Conservation (phyloP, 2,888 invertebrate species). For the Digitonthophagus gazella region DNA sequence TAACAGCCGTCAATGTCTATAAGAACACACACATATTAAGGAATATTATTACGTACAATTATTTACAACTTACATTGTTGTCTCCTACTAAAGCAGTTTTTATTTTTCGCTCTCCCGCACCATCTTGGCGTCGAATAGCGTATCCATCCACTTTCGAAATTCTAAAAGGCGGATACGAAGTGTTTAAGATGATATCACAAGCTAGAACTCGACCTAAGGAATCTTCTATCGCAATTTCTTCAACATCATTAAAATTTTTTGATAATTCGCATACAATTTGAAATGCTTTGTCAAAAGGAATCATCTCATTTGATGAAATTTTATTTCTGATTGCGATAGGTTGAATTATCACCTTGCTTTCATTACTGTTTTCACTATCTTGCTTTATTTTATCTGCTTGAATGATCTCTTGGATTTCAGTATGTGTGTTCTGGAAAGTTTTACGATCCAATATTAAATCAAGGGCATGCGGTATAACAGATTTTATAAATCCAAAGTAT, state of each 20-base stretch:
- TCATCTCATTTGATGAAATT: conserved; percentile 80
- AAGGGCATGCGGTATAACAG: conserved; percentile 77
- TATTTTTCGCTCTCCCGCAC: conserved; percentile 68
- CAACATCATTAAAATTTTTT: conserved; percentile 33
- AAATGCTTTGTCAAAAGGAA: conserved; percentile 70
- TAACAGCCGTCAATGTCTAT: background rate
- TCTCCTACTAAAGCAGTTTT: conserved; percentile 72
- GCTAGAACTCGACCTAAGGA: conserved; percentile 63
- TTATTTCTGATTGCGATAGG: conserved; percentile 67
- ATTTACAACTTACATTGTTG: conserved; percentile 52
- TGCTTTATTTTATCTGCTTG: background rate
- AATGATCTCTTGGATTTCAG: background rate
- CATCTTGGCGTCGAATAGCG: conserved; percentile 81
- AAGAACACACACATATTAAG: too few species aligned
- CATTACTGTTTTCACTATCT: background rate
- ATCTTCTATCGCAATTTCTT: conserved; percentile 46
- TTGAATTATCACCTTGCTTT: background rate
- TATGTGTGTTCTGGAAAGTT: conserved; percentile 48
- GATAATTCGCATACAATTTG: conserved; percentile 55
- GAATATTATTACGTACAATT: conserved; percentile 38
- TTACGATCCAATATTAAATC: conserved; percentile 71
- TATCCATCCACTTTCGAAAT: conserved; percentile 98
- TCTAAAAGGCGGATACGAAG: conserved; percentile 85
- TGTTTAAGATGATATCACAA: conserved; percentile 64
- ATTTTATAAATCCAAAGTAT: conserved; percentile 72